Evolutionary conservation across 2,113 vertebrate species (phyloP), one percentile per base, ranked within the genome.

Genomic region (Eudyptes chrysolophus): DNA sequence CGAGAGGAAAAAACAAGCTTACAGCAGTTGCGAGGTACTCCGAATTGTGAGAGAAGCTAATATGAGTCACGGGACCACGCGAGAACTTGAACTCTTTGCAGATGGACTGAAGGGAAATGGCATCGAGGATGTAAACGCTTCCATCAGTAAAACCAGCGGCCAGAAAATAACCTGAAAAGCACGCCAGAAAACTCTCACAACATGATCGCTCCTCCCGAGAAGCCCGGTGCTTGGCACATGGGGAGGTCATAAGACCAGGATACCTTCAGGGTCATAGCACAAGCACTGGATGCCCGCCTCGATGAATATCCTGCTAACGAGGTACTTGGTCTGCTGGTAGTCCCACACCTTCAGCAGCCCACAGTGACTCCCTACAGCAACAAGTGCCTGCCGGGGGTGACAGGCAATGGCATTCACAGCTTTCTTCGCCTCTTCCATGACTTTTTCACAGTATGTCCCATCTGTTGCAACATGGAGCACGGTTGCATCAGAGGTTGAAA

Each of bases 11-110:
- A 71, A 82, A 20, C 51, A 57, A 82, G 95, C 99, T 98, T 84
- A 99, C 99, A 8, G 99, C 99, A 1, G 99, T 99, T 5, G 99
- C 99, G 32, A 99, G 97, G 91, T 99, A 99, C 60, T 98, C 89
- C 1, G 99, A 99, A 95, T 99, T 97, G 3, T 98, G 98, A 7
- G 99, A 99, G 98, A 99, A 99, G 87, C 98, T 96, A 19, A 99
- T 96, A 21, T 98, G 98, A 19, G 98, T 98, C 93, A 99, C 98
- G 1, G 97, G 90, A 70, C 98, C 97, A 36, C 78, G 92, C 2
- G 98, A 98, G 92, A 98, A 98, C 25, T 84, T 97, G 94, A 99
- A 98, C 76, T 98, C 95, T 2, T 97, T 52, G 25, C 83, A 95
- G 89, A 98, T 97, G 74, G 98, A 98, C 79, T 97, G 88, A 69